Evolutionary conservation across 2,797 vertebrate genomes (phyloP).

Genomic region (Spheniscus humboldti): DNA sequence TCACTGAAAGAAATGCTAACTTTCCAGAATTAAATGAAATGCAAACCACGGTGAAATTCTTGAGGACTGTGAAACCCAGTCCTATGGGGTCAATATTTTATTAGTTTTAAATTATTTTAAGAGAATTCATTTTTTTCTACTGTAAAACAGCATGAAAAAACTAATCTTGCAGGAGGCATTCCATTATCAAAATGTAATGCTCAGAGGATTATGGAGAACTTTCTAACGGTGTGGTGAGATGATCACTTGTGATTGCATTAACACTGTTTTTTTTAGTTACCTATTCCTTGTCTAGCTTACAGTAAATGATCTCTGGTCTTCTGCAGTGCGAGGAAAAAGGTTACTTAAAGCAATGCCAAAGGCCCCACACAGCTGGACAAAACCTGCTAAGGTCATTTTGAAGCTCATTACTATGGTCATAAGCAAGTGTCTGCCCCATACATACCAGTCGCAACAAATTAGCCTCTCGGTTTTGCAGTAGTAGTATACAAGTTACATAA

Average conservation of each 20-base stretch:
- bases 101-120: background rate
- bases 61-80: background rate
- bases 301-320: background rate
- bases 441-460: background rate
- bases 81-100: background rate
- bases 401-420: background rate
- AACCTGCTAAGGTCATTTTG: background rate
- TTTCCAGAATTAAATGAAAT: background rate
- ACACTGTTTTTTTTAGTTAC: background rate
- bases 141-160: background rate
- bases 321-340: background rate
- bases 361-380: background rate
- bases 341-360: background rate
- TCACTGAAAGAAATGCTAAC: background rate
- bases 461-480: background rate
- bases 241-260: background rate
- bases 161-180: background rate
- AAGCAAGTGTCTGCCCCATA: background rate
- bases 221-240: background rate
- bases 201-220: background rate
- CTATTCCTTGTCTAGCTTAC: background rate
- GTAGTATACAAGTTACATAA: background rate
- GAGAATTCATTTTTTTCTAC: background rate
- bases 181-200: background rate
- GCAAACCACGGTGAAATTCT: background rate